These are phyloP conservation scores for Alviniconcha marisindica DNA, from an alignment of 1,140 invertebrate genomes.

Conservation along the genomic window DNA sequence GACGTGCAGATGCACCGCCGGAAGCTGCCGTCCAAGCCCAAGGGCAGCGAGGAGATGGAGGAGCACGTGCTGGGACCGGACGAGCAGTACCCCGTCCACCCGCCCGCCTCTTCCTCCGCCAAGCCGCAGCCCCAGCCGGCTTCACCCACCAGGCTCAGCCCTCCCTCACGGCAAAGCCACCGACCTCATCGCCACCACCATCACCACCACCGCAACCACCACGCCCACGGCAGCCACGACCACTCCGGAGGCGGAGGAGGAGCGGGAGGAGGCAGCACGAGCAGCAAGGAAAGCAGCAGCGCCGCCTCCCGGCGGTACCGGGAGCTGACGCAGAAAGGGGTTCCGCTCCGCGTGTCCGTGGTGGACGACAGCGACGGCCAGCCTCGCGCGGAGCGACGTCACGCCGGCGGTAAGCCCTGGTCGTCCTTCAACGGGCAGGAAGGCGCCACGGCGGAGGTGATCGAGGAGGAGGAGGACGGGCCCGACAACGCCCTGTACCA, in stretches of 20 bases:
- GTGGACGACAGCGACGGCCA: constrained; percentile 46
- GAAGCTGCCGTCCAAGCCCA: constrained; percentile 36
- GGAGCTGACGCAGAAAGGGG: constrained; percentile 64
- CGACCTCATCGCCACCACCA: constrained; percentile 26
- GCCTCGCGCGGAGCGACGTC: constrained; percentile 5
- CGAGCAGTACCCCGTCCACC: constrained; percentile 30
- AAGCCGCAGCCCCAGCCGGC: neutral
- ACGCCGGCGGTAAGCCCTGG: neutral
- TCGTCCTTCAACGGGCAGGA: neutral
- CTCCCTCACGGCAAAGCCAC: constrained; percentile 6
- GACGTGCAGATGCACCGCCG: constrained; percentile 45
- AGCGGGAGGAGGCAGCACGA: neutral
- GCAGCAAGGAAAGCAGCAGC: constrained; percentile 42
- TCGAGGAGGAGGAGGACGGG: constrained; percentile 46
- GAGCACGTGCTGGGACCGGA: constrained; percentile 30
- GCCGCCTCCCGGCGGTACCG: constrained; percentile 62
- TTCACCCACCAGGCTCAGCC: neutral
- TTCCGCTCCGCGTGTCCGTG: constrained; percentile 62
- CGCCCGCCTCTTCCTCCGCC: neutral
- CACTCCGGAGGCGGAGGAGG: neutral
- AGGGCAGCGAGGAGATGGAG: neutral
- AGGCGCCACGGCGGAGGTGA: constrained; percentile 47
- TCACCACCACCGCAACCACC: constrained; percentile 16
- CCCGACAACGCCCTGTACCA: constrained; percentile 54
- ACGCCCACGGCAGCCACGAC: neutral